Evolutionary conservation across 2,888 invertebrate genomes (phyloP).

Genomic region (Zygogramma bicolorata): DNA sequence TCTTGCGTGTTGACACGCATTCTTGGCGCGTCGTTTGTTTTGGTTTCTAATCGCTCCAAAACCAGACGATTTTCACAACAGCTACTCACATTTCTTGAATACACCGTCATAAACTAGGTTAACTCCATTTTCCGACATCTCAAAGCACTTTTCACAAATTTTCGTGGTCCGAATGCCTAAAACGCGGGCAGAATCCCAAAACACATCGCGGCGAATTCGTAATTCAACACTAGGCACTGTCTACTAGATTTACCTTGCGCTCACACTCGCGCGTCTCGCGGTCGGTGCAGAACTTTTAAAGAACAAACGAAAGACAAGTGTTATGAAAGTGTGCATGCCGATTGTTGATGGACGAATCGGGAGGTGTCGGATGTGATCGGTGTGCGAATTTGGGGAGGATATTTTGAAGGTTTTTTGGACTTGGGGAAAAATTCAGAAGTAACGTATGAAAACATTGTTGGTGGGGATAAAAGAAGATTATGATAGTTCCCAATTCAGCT

Average conservation of each 20-base stretch:
- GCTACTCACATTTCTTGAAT: constrained; percentile 39
- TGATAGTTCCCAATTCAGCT: too few species aligned
- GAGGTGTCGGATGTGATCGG: constrained; percentile 22
- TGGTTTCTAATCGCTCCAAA: constrained; percentile 12
- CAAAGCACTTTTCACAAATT: constrained; percentile 35
- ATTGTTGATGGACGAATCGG: constrained; percentile 26
- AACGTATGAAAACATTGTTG: too few species aligned
- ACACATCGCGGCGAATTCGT: constrained; percentile 32
- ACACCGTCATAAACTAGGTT: constrained; percentile 35
- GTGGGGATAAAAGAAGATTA: too few species aligned
- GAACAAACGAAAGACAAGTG: constrained; percentile 46
- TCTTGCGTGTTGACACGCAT: constrained; percentile 2
- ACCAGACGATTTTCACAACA: background rate
- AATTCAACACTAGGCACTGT: constrained; percentile 8
- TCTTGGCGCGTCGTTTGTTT: background rate
- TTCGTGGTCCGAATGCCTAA: constrained; percentile 10
- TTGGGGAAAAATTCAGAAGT: background rate
- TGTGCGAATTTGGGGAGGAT: background rate
- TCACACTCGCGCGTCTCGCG: constrained; percentile 32
- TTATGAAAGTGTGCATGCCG: constrained; percentile 47
- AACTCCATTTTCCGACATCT: constrained; percentile 39
- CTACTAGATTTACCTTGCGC: constrained; percentile 29
- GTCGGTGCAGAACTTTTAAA: constrained; percentile 44
- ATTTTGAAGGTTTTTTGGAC: background rate
- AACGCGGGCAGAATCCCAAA: constrained; percentile 5